These are phyloP conservation scores for Pseudachorutes palmiensis DNA, from an alignment of 1,140 invertebrate genomes.

Conservation along the genomic window DNA sequence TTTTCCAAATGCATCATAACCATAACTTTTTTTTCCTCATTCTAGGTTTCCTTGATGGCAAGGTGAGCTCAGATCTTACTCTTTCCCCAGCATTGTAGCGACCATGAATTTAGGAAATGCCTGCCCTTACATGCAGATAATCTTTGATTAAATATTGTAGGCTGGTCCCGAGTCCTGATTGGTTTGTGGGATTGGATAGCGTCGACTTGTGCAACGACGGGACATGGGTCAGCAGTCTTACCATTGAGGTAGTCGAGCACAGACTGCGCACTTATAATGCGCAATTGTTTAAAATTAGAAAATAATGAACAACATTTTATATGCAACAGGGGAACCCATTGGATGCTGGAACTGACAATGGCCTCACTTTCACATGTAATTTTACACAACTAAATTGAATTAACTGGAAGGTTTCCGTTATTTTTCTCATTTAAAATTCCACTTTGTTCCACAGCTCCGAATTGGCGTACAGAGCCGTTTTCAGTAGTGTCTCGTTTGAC, in stretches of 20 bases:
- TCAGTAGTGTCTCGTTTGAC: constrained; percentile 85
- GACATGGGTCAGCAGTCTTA: constrained; percentile 86
- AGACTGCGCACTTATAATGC: neutral
- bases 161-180: constrained; percentile 92
- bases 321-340: constrained; percentile 70
- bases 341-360: constrained; percentile 94
- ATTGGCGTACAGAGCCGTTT: constrained; percentile 67
- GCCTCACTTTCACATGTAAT: constrained; percentile 78
- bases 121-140: too few relatives aligned
- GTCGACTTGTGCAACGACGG: constrained; percentile 87
- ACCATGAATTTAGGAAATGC: too few relatives aligned
- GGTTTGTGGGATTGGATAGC: constrained; percentile 93
- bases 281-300: too few relatives aligned
- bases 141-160: constrained; percentile 42
- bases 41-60: constrained; percentile 72
- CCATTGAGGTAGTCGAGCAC: constrained; percentile 64
- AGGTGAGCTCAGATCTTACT: neutral
- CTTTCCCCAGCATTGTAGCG: too few relatives aligned
- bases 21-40: constrained; percentile 26
- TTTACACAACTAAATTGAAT: neutral
- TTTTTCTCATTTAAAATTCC: neutral
- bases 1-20: too few relatives aligned
- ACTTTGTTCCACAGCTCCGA: neutral
- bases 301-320: constrained; percentile 6
- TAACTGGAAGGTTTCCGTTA: too few relatives aligned